Evolutionary conservation across 2,888 invertebrate species (phyloP), one percentile per base, ranked within the genome.

Genomic region (Hemaris fuciformis): DNA sequence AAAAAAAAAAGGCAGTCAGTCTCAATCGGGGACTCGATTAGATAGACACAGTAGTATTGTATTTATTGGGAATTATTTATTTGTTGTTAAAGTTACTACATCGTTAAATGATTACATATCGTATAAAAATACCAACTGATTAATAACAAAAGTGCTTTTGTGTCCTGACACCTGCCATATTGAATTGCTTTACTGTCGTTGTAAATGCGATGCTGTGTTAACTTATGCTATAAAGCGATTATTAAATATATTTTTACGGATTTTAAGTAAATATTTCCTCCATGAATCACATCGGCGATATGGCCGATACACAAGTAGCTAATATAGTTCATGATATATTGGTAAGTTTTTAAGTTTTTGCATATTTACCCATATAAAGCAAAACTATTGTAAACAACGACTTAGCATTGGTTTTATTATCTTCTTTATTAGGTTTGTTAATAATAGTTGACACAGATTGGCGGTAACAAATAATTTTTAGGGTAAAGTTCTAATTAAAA

Each of bases 321-420:
- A 93, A 88, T 74, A 94, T 96, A 66, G 93, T 96, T 18, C 95
- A 94, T 77, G 95, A 95, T 72, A 95, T 95, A 76, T 85, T 95
- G 90, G 95, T 94, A 80, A 93, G 53, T 93, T 87, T 60, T 61
- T n/a, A 22, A 27, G 38, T n/a, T n/a, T n/a, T n/a, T n/a, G n/a
- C n/a, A n/a, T n/a, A n/a, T n/a, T n/a, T n/a, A n/a, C 22, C 57
- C 45, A 45, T 18, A 20, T 45, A 18, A 45, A 8, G 7, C 6
- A 38, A 58, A 53, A 57, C 56, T 48, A 38, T 38, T 38, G 3
- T 38, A 38, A n/a, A 38, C 38, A 38, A 38, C 38, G 38, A 38
- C 10, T 38, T 38, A n/a, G 13, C n/a, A 38, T 3, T 3, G 10
- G n/a, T 3, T 10, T n/a, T 38, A 13, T 38, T 10, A 0, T 38